A percentile compares a stretch with the other conserved stretches of the same genome.
Conservation (phyloP, 2,888 invertebrate genomes). For the Lordiphosa fenestrarum region DNA sequence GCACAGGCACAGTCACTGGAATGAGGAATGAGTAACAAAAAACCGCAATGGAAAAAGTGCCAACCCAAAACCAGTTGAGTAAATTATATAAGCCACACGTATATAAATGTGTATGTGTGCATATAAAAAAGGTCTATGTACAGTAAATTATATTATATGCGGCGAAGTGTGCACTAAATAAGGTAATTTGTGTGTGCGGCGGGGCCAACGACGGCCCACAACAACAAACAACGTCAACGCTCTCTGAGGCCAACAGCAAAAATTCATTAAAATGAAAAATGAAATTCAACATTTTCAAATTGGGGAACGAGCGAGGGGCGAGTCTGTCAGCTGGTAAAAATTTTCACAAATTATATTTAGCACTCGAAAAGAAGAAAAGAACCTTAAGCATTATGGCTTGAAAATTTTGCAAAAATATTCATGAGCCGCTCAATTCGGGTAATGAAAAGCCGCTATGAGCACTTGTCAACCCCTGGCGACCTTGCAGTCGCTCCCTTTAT, state of each 20-base stretch:
- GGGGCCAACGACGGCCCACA: constrained; percentile 43
- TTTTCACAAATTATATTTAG: constrained; percentile 57
- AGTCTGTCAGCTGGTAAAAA: constrained; percentile 34
- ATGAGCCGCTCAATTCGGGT: too few relatives aligned
- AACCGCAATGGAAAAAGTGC: constrained; percentile 48
- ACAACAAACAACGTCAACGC: constrained; percentile 26
- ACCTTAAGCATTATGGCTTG: too few relatives aligned
- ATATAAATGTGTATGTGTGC: constrained; percentile 6
- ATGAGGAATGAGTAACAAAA: constrained; percentile 40
- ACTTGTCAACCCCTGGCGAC: too few relatives aligned
- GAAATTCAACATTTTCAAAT: constrained; percentile 59
- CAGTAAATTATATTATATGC: constrained; percentile 76
- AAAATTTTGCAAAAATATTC: too few relatives aligned
- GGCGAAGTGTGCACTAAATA: constrained; percentile 70
- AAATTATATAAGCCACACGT: constrained; percentile 67
- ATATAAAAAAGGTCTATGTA: constrained; percentile 63
- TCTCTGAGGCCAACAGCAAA: constrained; percentile 43
- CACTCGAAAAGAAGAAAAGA: constrained; percentile 20
- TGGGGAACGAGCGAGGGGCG: not conserved
- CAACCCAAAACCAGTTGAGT: constrained; percentile 70
- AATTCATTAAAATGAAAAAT: constrained; percentile 76
- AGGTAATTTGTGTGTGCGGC: constrained; percentile 75
- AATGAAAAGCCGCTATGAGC: too few relatives aligned
- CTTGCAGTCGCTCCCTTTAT: too few relatives aligned
- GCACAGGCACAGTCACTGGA: constrained; percentile 5